Conservation (phyloP, 2,888 invertebrate genomes). For the Lycia hirtaria region DNA sequence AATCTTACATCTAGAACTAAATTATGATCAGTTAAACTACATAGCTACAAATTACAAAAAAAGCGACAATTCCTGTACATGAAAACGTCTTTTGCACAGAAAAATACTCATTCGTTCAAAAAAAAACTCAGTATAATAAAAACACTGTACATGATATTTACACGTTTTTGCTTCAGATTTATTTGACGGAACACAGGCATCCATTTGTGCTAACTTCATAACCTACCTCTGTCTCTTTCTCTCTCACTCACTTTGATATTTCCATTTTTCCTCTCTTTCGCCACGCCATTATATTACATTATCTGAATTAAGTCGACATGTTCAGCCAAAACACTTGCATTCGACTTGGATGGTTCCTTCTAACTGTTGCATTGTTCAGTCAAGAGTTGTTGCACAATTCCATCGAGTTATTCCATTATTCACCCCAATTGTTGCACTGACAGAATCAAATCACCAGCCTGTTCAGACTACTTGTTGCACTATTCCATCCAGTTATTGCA, state of each 20-base stretch:
- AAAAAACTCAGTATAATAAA: conserved; percentile 7
- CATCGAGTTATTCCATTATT: not conserved
- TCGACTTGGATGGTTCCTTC: not conserved
- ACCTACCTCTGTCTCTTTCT: no score
- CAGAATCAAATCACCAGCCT: no score
- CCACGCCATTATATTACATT: not conserved
- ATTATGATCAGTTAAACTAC: conserved; percentile 11
- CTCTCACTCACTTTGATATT: not conserved
- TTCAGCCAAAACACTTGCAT: not conserved
- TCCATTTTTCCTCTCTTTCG: not conserved
- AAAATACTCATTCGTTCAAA: conserved; percentile 10
- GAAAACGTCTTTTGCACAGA: conserved; percentile 7
- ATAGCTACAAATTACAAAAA: conserved; percentile 11
- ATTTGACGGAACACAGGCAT: conserved; percentile 8
- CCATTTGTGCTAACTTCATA: not conserved
- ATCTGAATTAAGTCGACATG: no score
- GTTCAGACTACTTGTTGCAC: not conserved
- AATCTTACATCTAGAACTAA: conserved; percentile 1
- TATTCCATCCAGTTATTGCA: not conserved
- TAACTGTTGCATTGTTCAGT: not conserved
- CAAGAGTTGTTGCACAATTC: not conserved
- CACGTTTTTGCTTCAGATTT: conserved; percentile 11
- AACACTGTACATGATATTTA: conserved; percentile 24
- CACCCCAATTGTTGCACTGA: not conserved
- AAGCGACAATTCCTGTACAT: conserved; percentile 10